phyloP scores from a whole-genome alignment of 1,140 invertebrate species.

The Dolichoris vasculosae region DNA sequence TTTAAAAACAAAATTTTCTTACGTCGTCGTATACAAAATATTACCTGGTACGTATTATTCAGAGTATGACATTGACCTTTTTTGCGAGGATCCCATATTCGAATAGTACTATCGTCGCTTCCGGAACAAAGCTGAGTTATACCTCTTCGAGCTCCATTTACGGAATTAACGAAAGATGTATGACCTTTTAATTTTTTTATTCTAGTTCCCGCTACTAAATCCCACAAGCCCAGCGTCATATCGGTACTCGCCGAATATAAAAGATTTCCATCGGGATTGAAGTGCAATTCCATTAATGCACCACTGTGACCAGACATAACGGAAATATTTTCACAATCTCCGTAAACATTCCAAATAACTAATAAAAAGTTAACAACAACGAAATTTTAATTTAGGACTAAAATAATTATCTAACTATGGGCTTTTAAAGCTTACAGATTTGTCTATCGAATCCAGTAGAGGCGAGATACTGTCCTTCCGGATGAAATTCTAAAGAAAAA shows the following conservation, averaged over 20 bases:
- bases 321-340: slow-evolving; percentile 98
- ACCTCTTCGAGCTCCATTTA: slow-evolving; percentile 86
- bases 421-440: slow-evolving; percentile 86
- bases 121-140: slow-evolving; percentile 93
- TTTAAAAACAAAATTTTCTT: neutral
- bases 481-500: slow-evolving; percentile 94
- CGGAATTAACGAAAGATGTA: slow-evolving; percentile 90
- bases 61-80: slow-evolving; percentile 85
- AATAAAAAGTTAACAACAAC: slow-evolving; percentile 61
- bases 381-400: slow-evolving; percentile 2
- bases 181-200: slow-evolving; percentile 96
- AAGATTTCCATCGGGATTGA: slow-evolving; percentile 93
- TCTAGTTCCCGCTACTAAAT: slow-evolving; percentile 88
- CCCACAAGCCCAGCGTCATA: slow-evolving; percentile 96
- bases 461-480: slow-evolving; percentile 94
- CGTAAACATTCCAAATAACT: slow-evolving; percentile 98
- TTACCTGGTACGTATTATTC: slow-evolving; percentile 85
- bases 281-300: slow-evolving; percentile 96
- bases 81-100: slow-evolving; percentile 92
- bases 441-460: slow-evolving; percentile 97
- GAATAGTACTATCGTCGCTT: slow-evolving; percentile 95
- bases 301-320: slow-evolving; percentile 95
- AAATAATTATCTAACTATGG: neutral
- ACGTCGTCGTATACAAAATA: slow-evolving; percentile 1
- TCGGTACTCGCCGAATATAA: slow-evolving; percentile 96